Evolutionary conservation across 2,888 invertebrate genomes (phyloP), one percentile per base, ranked within the genome.

Genomic region (Stenchaetothrips biformis): DNA sequence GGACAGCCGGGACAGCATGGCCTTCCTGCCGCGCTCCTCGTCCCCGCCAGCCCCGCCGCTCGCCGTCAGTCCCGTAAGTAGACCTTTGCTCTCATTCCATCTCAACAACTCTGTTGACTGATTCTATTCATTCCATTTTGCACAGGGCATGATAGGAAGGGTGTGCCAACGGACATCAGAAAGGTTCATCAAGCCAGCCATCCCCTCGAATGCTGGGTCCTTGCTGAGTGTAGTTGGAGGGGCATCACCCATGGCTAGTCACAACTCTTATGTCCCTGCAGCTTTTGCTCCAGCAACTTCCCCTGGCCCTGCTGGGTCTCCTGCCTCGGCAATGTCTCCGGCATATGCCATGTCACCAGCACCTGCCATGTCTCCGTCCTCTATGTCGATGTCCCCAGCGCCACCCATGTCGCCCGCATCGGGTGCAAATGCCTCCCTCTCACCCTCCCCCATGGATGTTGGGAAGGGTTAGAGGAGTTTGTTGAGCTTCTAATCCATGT

Each of bases 131-230:
- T 11, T 53, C 11, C 25, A 25, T 11, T 11, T 25, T 74, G 4
- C 25, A 25, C 67, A 74, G 67, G 67, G 67, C 8, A 74, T 74
- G 67, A 74, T 80, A 48, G 80, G 78, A 11, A 78, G 81, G 81
- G 84, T 82, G 37, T 88, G 90, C 83, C 91, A 93, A 82, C 91
- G 93, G 79, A 89, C 93, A 67, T 92, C 92, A 84, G 95, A 95
- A 86, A 90, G 95, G 84, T 95, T 95, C 86, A 93, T 95, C 82
- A 95, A 95, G 87, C 95, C 95, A 82, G 95, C 95, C 82, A 91
- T 94, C 86, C 95, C 94, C 82, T 89, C 89, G 25, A 87, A 82
- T 74, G 67, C 67, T n/a, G 67, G 67, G 4, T 74, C 67, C 9
- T 25, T 74, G 21, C 67, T 74, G 21, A 74, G 67, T 74, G 67